Evolutionary conservation across 2,113 vertebrate species (phyloP).

Genomic region (Hemicordylus capensis): DNA sequence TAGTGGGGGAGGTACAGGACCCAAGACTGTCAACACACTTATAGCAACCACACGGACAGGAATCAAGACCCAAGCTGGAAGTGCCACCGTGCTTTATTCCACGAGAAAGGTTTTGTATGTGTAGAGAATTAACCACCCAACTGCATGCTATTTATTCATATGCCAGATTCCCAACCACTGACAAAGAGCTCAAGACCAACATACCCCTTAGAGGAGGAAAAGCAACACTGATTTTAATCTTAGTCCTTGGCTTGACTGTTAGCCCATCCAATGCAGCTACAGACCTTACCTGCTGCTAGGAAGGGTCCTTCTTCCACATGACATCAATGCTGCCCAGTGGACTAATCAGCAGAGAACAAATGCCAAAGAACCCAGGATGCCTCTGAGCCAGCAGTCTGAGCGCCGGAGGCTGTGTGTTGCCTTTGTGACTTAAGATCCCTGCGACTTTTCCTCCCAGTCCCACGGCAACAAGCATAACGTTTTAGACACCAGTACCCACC

Average conservation of each 20-base stretch:
- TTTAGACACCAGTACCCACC: neutral
- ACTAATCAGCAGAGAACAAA: neutral
- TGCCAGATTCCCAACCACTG: neutral
- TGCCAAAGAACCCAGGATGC: neutral
- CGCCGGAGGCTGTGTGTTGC: too few species aligned
- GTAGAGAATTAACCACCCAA: neutral
- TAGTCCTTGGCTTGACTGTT: too few species aligned
- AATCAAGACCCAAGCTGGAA: neutral
- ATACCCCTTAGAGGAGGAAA: neutral
- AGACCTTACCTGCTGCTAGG: constrained; percentile 22
- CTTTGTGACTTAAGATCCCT: neutral
- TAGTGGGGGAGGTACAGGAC: neutral
- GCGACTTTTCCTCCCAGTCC: too few species aligned
- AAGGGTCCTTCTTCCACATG: neutral
- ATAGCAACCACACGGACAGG: neutral
- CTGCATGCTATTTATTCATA: neutral
- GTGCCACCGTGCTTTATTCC: neutral
- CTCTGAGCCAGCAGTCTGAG: neutral
- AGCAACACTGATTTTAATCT: neutral
- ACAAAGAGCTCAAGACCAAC: neutral
- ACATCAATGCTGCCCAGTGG: neutral
- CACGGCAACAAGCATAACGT: too few species aligned
- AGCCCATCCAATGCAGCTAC: neutral
- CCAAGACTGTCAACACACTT: neutral
- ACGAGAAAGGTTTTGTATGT: neutral